Percentiles rank a stretch among this genome's conserved stretches.
Evolutionary conservation across 2,797 vertebrate genomes (phyloP).

Genomic region (Coregonus ussuriensis): DNA sequence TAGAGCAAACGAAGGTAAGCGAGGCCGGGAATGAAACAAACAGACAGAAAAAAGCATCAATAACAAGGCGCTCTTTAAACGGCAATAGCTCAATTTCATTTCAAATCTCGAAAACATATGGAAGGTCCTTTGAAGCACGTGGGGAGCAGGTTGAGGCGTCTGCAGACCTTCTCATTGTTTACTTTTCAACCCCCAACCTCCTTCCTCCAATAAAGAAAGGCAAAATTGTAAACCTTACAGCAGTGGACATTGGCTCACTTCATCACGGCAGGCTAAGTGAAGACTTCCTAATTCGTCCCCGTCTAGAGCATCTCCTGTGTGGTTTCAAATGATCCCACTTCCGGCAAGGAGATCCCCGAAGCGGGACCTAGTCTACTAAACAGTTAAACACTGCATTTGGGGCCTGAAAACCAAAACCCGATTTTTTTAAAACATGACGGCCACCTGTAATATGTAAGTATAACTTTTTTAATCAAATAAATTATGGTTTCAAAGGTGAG

Average conservation of each 20-base stretch:
- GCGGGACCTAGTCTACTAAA: conserved; percentile 20
- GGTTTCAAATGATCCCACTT: conserved; percentile 49
- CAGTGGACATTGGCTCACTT: conserved; percentile 69
- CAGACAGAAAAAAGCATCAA: conserved; percentile 26
- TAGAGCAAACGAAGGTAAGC: neutral
- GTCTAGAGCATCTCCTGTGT: conserved; percentile 43
- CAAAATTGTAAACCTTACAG: conserved; percentile 64
- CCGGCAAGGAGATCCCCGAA: conserved; percentile 23
- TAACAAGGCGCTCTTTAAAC: conserved; percentile 47
- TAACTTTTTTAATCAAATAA: conserved; percentile 59
- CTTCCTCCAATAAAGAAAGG: conserved; percentile 64
- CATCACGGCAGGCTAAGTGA: conserved; percentile 72
- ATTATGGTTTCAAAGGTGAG: conserved; percentile 52
- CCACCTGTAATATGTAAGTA: conserved; percentile 30
- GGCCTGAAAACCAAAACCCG: conserved; percentile 23
- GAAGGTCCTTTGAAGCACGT: conserved; percentile 63
- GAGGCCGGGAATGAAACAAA: conserved; percentile 39
- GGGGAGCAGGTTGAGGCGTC: conserved; percentile 67
- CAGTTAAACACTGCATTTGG: conserved; percentile 47
- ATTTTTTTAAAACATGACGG: conserved; percentile 48
- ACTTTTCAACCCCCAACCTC: conserved; percentile 68
- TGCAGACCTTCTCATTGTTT: conserved; percentile 72
- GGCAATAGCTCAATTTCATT: conserved; percentile 49
- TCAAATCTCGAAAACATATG: conserved; percentile 75
- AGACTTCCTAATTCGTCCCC: conserved; percentile 65